These are phyloP conservation scores for Trogon melanurus DNA, from an alignment of 2,113 vertebrate genomes.

Conservation along the genomic window DNA sequence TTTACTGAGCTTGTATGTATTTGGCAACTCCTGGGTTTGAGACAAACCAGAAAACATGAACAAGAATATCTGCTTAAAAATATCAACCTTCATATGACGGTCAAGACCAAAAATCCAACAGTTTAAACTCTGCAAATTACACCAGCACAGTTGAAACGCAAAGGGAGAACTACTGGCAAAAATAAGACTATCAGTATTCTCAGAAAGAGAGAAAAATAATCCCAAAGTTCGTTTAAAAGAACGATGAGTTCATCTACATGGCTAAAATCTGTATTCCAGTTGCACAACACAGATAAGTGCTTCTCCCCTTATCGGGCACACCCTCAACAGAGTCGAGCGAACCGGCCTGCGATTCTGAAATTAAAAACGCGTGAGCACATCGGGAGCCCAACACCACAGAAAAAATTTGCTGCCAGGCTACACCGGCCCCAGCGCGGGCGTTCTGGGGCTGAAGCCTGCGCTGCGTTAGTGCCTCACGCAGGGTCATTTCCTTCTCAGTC, in stretches of 20 bases:
- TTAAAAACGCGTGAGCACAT: neutral
- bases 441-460: neutral
- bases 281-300: neutral
- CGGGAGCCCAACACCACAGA: neutral
- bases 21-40: neutral
- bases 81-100: neutral
- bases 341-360: neutral
- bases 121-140: neutral
- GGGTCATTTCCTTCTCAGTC: neutral
- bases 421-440: neutral
- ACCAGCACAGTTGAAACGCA: neutral
- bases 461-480: neutral
- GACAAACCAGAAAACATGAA: neutral
- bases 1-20: neutral
- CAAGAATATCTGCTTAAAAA: neutral
- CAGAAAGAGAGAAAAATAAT: neutral
- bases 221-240: neutral
- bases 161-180: neutral
- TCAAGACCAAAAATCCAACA: accelerated
- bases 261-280: neutral
- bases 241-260: neutral
- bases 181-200: neutral
- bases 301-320: neutral
- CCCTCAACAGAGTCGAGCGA: neutral
- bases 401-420: neutral